Evolutionary conservation across 2,888 invertebrate species (phyloP), one percentile per base, ranked within the genome.

Genomic region (Caenorhabditis drosophilae): DNA sequence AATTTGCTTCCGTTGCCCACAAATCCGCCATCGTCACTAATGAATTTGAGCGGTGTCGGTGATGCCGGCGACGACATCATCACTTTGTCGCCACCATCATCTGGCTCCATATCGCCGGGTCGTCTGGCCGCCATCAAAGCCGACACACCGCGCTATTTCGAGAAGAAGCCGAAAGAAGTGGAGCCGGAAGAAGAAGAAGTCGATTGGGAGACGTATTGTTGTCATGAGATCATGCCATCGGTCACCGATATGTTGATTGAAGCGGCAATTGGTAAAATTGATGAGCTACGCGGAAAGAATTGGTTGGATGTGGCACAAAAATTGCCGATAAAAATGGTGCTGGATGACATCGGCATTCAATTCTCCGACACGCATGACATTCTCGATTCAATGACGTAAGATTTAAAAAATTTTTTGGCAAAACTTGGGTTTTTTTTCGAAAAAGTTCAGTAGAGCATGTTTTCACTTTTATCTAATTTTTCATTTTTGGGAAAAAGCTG

Each of bases 281-380:
- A 31, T 2, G 31, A 48, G 12, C 47, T 62, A 11, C 52, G 51
- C 16, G 61, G 61, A 25, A 20, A 41, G 23, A 48, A 62, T 20
- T 51, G 55, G 56, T 22, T 60, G 1, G 22, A 23, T 9, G 53
- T 53, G 4, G 48, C 42, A 38, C 7, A 31, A 31, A 31, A 31
- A 31, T 31, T 31, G 6, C 31, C 31, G 12, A 31, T n/a, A n/a
- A n/a, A 7, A 36, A 12, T n/a, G 4, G 7, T 36, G 4, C n/a
- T n/a, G 36, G 36, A 9, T n/a, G n/a, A n/a, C 7, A 36, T n/a
- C 16, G n/a, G 4, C 11, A 36, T n/a, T 15, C 9, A 36, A 15
- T 36, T 12, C n/a, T 7, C n/a, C 7, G 15, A 36, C 4, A n/a
- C n/a, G 9, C n/a, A 15, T 36, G 11, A 36, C 7, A n/a, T n/a